Percentiles rank a stretch among this genome's conserved stretches.
Evolutionary conservation across 2,888 invertebrate genomes (phyloP).

Genomic region (Scaeva pyrastri): DNA sequence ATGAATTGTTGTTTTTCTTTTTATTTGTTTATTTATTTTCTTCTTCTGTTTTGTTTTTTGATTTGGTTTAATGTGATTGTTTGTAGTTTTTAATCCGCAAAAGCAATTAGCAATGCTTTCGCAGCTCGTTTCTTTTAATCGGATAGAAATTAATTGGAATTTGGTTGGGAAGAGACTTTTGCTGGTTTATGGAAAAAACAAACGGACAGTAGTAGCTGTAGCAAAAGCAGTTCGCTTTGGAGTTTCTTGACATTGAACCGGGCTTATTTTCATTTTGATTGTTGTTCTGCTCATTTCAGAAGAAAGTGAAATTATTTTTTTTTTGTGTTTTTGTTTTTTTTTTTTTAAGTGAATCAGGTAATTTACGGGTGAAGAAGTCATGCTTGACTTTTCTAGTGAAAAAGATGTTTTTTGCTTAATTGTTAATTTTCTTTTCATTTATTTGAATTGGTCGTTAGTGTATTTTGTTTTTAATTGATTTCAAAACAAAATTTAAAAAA

Average conservation of each 20-base stretch:
- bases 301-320: constrained; percentile 13
- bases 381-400: too few relatives aligned
- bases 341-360: not conserved
- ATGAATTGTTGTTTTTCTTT: constrained; percentile 45
- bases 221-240: not conserved
- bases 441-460: too few relatives aligned
- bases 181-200: not conserved
- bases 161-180: constrained; percentile 6
- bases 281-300: not conserved
- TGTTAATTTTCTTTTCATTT: too few relatives aligned
- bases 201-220: not conserved
- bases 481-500: too few relatives aligned
- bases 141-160: constrained; percentile 49
- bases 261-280: constrained; percentile 16
- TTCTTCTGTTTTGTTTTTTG: not conserved
- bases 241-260: constrained; percentile 31
- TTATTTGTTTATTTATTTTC: not conserved
- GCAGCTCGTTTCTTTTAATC: constrained; percentile 70
- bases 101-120: constrained; percentile 63
- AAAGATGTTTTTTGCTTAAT: too few relatives aligned
- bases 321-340: not conserved
- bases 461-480: too few relatives aligned
- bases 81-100: constrained; percentile 37
- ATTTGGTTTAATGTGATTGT: constrained; percentile 22
- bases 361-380: not conserved